Percentiles rank a stretch among this genome's conserved stretches.
Evolutionary conservation across 37 sponge, comb jelly and placozoan species (phyloP).

Genomic region (Ianthella basta): DNA sequence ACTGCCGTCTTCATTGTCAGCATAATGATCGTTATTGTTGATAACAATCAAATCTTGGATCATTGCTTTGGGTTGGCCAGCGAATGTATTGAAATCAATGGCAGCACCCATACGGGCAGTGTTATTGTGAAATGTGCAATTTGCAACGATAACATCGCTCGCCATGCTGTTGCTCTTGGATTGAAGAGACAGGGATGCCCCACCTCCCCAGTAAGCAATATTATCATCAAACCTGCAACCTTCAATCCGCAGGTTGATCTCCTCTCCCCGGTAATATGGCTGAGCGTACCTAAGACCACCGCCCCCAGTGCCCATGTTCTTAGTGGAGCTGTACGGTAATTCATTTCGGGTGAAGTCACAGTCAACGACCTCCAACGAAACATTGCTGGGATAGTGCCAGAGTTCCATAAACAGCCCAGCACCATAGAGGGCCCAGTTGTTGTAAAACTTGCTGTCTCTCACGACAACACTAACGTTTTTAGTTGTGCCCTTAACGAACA

Average conservation of each 20-base stretch:
- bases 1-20: not conserved
- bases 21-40: not conserved
- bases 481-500: slow-evolving; percentile 14
- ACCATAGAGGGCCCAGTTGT: slow-evolving; percentile 13
- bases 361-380: not conserved
- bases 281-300: slow-evolving; percentile 12
- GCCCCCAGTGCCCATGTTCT: slow-evolving; percentile 9
- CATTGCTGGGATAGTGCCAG: slow-evolving; percentile 7
- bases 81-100: not conserved
- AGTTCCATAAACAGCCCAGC: slow-evolving; percentile 20
- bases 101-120: slow-evolving; percentile 18
- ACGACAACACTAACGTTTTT: not conserved
- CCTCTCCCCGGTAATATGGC: not conserved
- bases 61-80: not conserved
- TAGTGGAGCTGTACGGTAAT: not conserved
- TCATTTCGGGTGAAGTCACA: not conserved
- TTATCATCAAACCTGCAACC: not conserved
- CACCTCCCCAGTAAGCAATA: slow-evolving; percentile 14
- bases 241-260: not conserved
- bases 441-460: not conserved
- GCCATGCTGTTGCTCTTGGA: too few relatives aligned
- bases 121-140: not conserved
- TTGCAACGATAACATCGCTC: not conserved
- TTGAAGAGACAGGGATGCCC: not conserved
- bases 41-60: not conserved